phyloP scores from a whole-genome alignment of 2,797 vertebrate genomes.

The Schizopygopsis malacanthus region DNA sequence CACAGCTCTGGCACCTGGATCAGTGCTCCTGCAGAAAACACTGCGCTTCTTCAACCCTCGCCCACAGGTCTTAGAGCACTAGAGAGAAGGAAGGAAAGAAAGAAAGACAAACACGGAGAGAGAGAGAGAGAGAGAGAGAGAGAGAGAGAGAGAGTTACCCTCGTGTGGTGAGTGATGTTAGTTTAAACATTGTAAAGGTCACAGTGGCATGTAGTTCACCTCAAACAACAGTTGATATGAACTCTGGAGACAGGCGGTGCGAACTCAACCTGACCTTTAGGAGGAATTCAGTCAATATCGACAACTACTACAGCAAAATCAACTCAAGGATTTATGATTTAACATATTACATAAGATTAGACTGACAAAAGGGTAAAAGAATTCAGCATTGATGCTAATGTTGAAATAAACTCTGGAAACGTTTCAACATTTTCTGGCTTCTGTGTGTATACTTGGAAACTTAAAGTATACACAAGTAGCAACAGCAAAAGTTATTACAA shows the following conservation, averaged over 20 bases:
- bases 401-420: neutral
- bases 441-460: neutral
- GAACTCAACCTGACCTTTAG: conserved; percentile 39
- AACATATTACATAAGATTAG: neutral
- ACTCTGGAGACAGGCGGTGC: conserved; percentile 17
- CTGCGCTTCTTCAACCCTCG: conserved; percentile 88
- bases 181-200: conserved; percentile 51
- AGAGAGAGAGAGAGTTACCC: conserved; percentile 25
- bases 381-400: neutral
- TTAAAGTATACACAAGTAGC: neutral
- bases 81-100: conserved; percentile 16
- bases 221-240: conserved; percentile 35
- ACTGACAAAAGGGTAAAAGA: conserved; percentile 35
- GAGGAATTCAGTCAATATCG: conserved; percentile 22
- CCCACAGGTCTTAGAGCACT: conserved; percentile 98
- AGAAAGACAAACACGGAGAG: conserved; percentile 1
- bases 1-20: conserved; percentile 72
- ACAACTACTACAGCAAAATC: neutral
- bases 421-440: conserved; percentile 18
- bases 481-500: neutral
- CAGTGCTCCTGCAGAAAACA: conserved; percentile 84
- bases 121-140: no score
- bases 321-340: conserved; percentile 17
- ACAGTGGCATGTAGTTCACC: conserved; percentile 40
- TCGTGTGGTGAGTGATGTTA: conserved; percentile 23